Evolutionary conservation across 2,797 vertebrate species (phyloP), one percentile per base, ranked within the genome.

Genomic region (Coreius guichenoti): DNA sequence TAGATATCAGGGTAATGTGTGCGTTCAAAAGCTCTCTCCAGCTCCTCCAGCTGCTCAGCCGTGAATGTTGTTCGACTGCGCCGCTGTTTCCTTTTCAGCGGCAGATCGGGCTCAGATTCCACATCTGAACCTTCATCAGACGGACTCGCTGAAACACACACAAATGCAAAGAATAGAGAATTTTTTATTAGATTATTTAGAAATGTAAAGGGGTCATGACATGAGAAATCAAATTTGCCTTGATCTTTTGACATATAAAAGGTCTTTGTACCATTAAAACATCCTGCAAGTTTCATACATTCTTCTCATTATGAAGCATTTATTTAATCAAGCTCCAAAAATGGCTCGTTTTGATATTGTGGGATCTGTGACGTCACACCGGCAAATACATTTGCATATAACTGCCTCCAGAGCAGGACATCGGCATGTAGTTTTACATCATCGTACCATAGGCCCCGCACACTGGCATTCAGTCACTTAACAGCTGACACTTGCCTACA

Each of bases 1-100:
- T 99, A 99, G 91, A 99, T 99, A 88, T 99, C 98, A 1, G 98
- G 98, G 88, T 99, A 99, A 89, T 99, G 98, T 14, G 98, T 99
- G 87, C 97, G 96, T 89, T 99, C 98, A 8, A 99, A 99, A 65
- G 97, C 98, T n/a, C 97, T 93, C 89, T 99, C 98, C 92, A 99
- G 93, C 81, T 99, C 97, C 88, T 99, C 98, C 86, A 99, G 95
- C 89, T 99, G 98, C 87, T 99, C 98, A 0, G 97, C 96, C 0
- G 97, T 99, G 91, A 99, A 99, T 33, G 98, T 99, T 87, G 98
- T 99, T n/a, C 98, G 95, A 87, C 97, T 98, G 58, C 98, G 94
- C 5, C 98, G 95, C 90, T 99, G 98, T 87, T 99, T 99, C 91
- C 98, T 95, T 93, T 98, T 98, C 0, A 99, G 92, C 0, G 98